phyloP scores from a whole-genome alignment of 2,888 invertebrate genomes.

The Pelosia muscerda region DNA sequence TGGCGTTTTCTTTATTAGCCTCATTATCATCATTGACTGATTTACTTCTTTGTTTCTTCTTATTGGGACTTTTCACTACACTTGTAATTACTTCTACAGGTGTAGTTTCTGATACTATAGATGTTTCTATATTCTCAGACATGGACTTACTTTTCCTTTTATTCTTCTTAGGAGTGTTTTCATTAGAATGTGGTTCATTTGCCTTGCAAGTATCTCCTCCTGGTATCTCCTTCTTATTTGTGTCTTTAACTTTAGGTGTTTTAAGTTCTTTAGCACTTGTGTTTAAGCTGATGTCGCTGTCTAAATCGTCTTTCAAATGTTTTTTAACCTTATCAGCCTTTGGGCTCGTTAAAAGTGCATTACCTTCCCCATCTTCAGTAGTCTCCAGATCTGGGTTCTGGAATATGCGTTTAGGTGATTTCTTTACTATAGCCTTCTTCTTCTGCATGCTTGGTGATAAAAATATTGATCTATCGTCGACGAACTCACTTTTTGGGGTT shows the following conservation, averaged over 20 bases:
- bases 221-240: constrained; percentile 35
- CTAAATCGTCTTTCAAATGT: constrained; percentile 72
- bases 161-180: constrained; percentile 65
- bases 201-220: constrained; percentile 34
- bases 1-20: constrained; percentile 23
- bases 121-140: constrained; percentile 25
- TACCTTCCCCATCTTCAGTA: constrained; percentile 62
- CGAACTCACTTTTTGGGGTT: constrained; percentile 79
- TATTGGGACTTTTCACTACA: constrained; percentile 44
- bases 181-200: constrained; percentile 45
- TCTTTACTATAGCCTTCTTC: constrained; percentile 80
- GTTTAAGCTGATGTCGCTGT: constrained; percentile 45
- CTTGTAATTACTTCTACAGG: constrained; percentile 11
- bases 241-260: constrained; percentile 41
- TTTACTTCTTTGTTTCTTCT: constrained; percentile 43
- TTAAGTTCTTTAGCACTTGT: constrained; percentile 40
- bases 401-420: constrained; percentile 82
- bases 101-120: constrained; percentile 17
- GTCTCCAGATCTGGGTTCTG: constrained; percentile 73
- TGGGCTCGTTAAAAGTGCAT: constrained; percentile 58
- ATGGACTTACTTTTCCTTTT: constrained; percentile 55
- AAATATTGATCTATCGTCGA: constrained; percentile 78
- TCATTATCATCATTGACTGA: constrained; percentile 29
- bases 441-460: constrained; percentile 79
- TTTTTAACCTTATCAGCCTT: constrained; percentile 80